Evolutionary conservation across 1,140 invertebrate species (phyloP).

Genomic region (Contarinia nasturtii): DNA sequence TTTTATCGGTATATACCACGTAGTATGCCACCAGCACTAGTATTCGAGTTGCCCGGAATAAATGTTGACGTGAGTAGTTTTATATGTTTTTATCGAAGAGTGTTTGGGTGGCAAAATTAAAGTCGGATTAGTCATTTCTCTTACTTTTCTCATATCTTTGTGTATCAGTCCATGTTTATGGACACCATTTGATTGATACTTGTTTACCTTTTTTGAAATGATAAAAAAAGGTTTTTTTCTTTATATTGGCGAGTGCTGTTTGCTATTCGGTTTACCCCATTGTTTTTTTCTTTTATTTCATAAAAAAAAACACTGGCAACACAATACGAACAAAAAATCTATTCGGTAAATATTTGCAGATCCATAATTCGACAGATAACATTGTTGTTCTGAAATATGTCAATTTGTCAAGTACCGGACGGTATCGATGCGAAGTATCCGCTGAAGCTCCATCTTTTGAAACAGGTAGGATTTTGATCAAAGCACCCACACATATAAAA

Average conservation of each 20-base stretch:
- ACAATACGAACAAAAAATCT: not conserved
- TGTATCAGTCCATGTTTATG: no score
- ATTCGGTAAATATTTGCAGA: constrained; percentile 25
- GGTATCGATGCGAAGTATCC: constrained; percentile 69
- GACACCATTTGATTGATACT: not conserved
- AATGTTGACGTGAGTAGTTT: constrained; percentile 37
- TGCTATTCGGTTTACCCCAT: not conserved
- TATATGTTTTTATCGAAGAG: not conserved
- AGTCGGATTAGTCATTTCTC: not conserved
- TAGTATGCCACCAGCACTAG: constrained; percentile 37
- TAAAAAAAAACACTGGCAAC: no score
- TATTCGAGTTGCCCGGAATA: constrained; percentile 40
- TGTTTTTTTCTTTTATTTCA: not conserved
- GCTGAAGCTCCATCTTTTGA: constrained; percentile 64
- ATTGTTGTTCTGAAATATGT: constrained; percentile 54
- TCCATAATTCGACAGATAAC: constrained; percentile 51
- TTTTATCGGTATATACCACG: constrained; percentile 60
- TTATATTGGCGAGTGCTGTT: not conserved
- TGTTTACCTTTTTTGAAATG: not conserved
- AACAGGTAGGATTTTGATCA: no score
- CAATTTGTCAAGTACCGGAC: constrained; percentile 52
- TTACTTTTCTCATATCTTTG: not conserved
- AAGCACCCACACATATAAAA: no score
- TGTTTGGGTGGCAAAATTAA: not conserved
- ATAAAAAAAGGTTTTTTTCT: not conserved